phyloP scores from a whole-genome alignment of 2,113 vertebrate species.

The Laticauda colubrina region DNA sequence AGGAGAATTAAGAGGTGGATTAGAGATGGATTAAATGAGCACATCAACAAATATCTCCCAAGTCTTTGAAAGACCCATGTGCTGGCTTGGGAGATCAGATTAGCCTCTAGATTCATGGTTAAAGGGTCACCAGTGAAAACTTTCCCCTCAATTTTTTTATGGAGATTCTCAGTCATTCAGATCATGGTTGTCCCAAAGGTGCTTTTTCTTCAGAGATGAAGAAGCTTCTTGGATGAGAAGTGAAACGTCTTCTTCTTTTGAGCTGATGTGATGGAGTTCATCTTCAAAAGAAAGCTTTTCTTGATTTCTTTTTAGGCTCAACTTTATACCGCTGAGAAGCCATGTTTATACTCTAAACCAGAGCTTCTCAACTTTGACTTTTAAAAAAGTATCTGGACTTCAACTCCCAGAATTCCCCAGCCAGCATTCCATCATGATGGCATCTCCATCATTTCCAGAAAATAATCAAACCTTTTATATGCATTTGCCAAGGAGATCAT shows the following conservation, averaged over 20 bases:
- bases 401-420: neutral
- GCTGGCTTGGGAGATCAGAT: neutral
- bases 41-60: neutral
- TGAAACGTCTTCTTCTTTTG: neutral
- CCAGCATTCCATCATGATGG: neutral
- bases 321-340: neutral
- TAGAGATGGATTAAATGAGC: neutral
- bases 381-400: neutral
- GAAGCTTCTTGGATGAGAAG: no score
- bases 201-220: no score
- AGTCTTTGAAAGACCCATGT: neutral
- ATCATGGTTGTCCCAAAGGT: no score
- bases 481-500: neutral
- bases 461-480: neutral
- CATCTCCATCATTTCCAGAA: neutral
- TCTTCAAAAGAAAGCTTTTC: neutral
- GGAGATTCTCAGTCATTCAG: no score
- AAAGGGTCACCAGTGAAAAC: neutral
- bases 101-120: neutral
- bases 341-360: neutral
- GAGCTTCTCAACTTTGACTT: neutral
- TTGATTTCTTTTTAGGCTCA: neutral
- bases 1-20: neutral
- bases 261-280: neutral
- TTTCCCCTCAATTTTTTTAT: neutral